Evolutionary conservation across 2,797 vertebrate species (phyloP), one percentile per base, ranked within the genome.

Genomic region (Esox lucius): DNA sequence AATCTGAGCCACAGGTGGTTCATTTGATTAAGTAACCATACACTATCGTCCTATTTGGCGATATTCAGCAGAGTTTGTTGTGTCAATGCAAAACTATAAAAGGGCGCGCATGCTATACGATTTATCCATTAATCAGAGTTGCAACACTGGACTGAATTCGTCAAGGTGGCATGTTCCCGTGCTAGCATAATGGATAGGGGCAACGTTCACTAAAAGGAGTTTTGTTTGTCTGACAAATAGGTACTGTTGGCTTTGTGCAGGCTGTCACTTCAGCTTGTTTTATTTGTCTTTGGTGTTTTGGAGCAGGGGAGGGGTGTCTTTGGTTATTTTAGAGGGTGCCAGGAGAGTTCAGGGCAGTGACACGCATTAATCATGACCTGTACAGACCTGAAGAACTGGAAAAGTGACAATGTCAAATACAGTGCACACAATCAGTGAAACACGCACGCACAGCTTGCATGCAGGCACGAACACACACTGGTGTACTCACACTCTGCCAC

Each of bases 371-470:
- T 84, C 65, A 77, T 70, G 7, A 70, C 71, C 53, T 33, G 11
- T 70, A 9, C 75, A 5, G 26, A 89, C 87, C 77, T 78, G 89
- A 86, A 81, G 70, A 89, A 89, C 88, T 51, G 78, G 87, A 86
- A 2, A 5, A 53, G 39, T 76, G 1, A 22, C 7, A 31, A 11
- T 68, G 76, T 72, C 16, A 71, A 19, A 80, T 51, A 64, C 71
- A 61, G 71, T 64, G 1, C 66, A 39, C 31, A 3, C 74, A 39
- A 33, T 56, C 7, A 65, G 8, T 31, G 16, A 39, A 17, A 51
- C 46, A 53, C n/a, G 24, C 28, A 56, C 26, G 46, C 71, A 73
- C 65, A 74, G 42, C 35, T 62, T 66, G 35, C 39, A 49, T 70
- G 42, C 74, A 72, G 19, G 56, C 56, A 42, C 59, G 65, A 49